Evolutionary conservation across 2,797 vertebrate species (phyloP), one percentile per base, ranked within the genome.

Genomic region (Florisuga fusca): DNA sequence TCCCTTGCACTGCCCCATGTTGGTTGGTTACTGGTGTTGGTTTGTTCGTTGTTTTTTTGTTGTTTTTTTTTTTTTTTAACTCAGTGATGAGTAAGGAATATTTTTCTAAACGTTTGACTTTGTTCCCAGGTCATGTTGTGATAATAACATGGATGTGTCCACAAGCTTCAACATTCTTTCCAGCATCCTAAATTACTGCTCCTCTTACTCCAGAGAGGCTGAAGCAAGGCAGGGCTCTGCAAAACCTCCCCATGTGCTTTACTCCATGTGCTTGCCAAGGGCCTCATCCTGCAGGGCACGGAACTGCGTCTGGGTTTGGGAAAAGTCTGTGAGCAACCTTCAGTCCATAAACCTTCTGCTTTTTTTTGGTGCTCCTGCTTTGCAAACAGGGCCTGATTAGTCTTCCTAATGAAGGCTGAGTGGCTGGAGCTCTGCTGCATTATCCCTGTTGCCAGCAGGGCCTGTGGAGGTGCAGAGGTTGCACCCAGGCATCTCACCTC

Each of bases 321-420:
- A 78, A 57, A 75, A 87, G 29, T 76, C 46, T 68, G 62, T 3
- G 63, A 86, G 55, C 31, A 36, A 55, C 41, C 61, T 76, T 38
- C 27, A 16, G 55, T 34, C 76, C 4, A 0, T 61, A 50, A 68
- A 55, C 15, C 76, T 89, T 15, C n/a, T 33, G 23, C 87, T 84
- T 95, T 78, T 94, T 95, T 78, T 94, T 95, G 90, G 85, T 80
- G 81, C 81, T 74, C 79, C 85, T 93, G 93, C 91, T 93, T 51
- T 61, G 58, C 41, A 36, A 58, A 10, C 3, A 14, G 53, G 54
- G 82, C 25, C 20, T 16, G 9, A 50, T 45, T 3, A 13, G 27
- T 3, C 23, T 22, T 79, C 75, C 78, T 72, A 6, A 18, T 8
- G 1, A 22, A 15, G 6, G 31, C 50, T 15, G 75, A 46, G 2